Percentiles rank a stretch among this genome's conserved stretches.
phyloP scores from a whole-genome alignment of 2,113 vertebrate species.

The Pimephales promelas region DNA sequence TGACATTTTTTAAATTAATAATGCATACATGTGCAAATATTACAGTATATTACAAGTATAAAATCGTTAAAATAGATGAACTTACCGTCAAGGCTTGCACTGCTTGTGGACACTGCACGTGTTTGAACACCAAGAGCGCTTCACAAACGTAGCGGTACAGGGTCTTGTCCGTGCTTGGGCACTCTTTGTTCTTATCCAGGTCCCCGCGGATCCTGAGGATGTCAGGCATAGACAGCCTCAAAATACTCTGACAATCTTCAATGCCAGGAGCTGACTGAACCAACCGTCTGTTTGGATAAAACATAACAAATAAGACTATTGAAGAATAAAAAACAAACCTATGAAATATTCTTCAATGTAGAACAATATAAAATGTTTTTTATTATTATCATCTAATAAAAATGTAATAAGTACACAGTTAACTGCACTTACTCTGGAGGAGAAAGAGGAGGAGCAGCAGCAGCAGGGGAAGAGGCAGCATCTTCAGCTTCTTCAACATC shows the following conservation, averaged over 20 bases:
- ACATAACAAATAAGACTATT: background rate
- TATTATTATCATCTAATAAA: no score
- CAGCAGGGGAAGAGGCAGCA: no score
- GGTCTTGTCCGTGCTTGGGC: background rate
- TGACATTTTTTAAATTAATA: background rate
- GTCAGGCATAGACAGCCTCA: background rate
- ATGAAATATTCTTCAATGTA: background rate
- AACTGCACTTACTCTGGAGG: no score
- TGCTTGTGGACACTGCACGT: background rate
- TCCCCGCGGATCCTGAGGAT: background rate
- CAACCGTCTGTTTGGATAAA: background rate
- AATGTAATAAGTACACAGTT: no score
- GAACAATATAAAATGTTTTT: background rate
- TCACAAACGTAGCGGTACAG: background rate
- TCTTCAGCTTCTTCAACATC: no score
- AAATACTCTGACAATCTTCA: background rate
- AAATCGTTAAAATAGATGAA: background rate
- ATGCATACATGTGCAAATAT: background rate
- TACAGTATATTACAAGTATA: background rate
- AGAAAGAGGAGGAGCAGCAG: no score
- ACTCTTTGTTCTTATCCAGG: background rate
- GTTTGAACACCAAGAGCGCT: background rate
- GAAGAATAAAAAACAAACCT: conserved; percentile 1
- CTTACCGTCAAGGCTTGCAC: background rate
- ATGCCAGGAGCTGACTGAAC: background rate